A percentile compares a stretch with the other conserved stretches of the same genome.
Conservation (phyloP, 2,797 vertebrate species). For the Manis crassicaudata region DNA sequence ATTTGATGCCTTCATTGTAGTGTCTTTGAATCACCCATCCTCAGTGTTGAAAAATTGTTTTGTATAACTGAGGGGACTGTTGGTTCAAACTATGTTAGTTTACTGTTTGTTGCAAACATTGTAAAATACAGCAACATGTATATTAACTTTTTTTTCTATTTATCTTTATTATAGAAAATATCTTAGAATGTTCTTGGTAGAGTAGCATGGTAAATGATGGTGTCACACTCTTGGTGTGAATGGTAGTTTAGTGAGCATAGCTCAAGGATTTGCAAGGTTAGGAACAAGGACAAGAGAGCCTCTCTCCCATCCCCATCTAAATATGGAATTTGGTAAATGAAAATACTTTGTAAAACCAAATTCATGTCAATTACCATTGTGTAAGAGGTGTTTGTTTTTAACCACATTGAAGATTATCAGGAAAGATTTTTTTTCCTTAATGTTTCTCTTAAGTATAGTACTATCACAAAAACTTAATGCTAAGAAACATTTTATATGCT, state of each 20-base stretch:
- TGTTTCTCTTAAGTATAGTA: conserved; percentile 84
- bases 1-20: conserved; percentile 85
- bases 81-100: conserved; percentile 89
- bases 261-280: conserved; percentile 74
- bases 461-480: conserved; percentile 83
- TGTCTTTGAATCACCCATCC: conserved; percentile 84
- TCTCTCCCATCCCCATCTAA: conserved; percentile 72
- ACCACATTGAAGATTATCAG: conserved; percentile 79
- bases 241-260: conserved; percentile 83
- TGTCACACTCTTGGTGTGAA: conserved; percentile 81
- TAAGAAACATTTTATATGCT: conserved; percentile 85
- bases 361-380: conserved; percentile 82
- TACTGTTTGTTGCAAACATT: conserved; percentile 88
- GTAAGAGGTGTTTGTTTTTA: conserved; percentile 84
- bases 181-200: conserved; percentile 80
- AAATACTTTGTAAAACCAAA: conserved; percentile 82
- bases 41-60: conserved; percentile 83
- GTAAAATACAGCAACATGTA: conserved; percentile 88
- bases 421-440: conserved; percentile 77
- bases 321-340: conserved; percentile 83
- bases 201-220: conserved; percentile 81
- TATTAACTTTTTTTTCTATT: conserved; percentile 88
- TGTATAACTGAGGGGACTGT: conserved; percentile 86
- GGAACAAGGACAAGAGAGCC: conserved; percentile 80
- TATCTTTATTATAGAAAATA: conserved; percentile 88